phyloP scores from a whole-genome alignment of 2,113 vertebrate genomes.

The Raphicerus campestris region DNA sequence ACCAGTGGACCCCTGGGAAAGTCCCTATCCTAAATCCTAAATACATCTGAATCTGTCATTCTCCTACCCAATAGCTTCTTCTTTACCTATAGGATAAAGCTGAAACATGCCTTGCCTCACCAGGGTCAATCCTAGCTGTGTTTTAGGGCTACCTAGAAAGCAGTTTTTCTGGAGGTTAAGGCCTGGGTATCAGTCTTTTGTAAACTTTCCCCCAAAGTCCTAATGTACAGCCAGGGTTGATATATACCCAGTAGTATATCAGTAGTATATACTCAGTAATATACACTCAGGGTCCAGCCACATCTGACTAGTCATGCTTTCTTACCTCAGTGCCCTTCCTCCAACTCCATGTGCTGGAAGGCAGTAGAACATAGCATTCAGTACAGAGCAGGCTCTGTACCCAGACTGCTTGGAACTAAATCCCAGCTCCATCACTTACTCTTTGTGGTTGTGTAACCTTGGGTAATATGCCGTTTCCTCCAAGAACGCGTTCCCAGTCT shows the following conservation, averaged over 20 bases:
- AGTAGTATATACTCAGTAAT: background rate
- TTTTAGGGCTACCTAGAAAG: background rate
- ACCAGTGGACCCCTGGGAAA: background rate
- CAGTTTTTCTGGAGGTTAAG: background rate
- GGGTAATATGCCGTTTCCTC: background rate
- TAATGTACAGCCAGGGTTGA: background rate
- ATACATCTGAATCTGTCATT: background rate
- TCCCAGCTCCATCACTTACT: background rate
- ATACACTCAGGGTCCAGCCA: background rate
- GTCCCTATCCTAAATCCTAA: background rate
- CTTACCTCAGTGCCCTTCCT: background rate
- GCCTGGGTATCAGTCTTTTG: background rate
- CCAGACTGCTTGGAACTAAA: background rate
- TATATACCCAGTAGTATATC: background rate
- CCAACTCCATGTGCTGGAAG: background rate
- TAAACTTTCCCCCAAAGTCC: background rate
- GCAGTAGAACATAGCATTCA: background rate
- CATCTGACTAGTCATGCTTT: background rate
- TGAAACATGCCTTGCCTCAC: background rate
- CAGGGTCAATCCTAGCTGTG: background rate
- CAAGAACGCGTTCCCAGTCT: background rate
- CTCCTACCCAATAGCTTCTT: background rate
- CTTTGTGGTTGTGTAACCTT: background rate
- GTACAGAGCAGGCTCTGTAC: background rate
- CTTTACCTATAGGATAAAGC: background rate